Conservation (phyloP, 2,888 invertebrate genomes). For the Aphidius colemani region DNA sequence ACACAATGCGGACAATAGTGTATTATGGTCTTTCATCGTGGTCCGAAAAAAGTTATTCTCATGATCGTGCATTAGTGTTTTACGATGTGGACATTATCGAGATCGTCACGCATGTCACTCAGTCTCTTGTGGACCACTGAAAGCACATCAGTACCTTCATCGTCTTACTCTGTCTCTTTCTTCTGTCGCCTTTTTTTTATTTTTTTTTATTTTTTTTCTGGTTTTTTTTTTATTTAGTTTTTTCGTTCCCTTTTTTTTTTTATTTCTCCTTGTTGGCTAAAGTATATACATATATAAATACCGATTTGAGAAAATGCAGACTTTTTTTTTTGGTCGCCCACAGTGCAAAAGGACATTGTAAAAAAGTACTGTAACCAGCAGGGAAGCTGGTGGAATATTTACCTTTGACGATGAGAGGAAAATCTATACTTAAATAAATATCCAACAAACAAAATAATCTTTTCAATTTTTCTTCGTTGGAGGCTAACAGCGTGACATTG, state of each 20-base stretch:
- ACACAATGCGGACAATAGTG: constrained; percentile 40
- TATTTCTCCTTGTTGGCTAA: neutral
- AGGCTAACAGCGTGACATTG: constrained; percentile 13
- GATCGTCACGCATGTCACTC: constrained; percentile 53
- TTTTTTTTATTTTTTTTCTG: neutral
- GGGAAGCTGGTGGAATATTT: constrained; percentile 11
- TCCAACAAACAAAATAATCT: constrained; percentile 44
- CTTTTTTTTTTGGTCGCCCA: constrained; percentile 13
- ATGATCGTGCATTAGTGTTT: constrained; percentile 58
- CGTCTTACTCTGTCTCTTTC: constrained; percentile 12
- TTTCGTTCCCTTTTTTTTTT: constrained; percentile 16
- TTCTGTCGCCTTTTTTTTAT: too few relatives aligned
- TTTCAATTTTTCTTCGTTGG: constrained; percentile 37
- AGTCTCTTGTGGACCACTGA: constrained; percentile 23
- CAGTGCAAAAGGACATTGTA: constrained; percentile 21
- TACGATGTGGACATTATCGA: constrained; percentile 50
- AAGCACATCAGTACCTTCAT: constrained; percentile 6
- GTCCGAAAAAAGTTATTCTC: constrained; percentile 39
- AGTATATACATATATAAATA: neutral
- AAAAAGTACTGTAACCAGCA: neutral
- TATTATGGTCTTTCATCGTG: constrained; percentile 31
- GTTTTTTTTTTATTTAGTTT: constrained; percentile 23
- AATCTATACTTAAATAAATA: constrained; percentile 3
- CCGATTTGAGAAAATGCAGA: neutral
- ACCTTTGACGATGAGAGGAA: constrained; percentile 4